Evolutionary conservation across 2,797 vertebrate genomes (phyloP), one percentile per base, ranked within the genome.

Genomic region (Acipenser ruthenus): DNA sequence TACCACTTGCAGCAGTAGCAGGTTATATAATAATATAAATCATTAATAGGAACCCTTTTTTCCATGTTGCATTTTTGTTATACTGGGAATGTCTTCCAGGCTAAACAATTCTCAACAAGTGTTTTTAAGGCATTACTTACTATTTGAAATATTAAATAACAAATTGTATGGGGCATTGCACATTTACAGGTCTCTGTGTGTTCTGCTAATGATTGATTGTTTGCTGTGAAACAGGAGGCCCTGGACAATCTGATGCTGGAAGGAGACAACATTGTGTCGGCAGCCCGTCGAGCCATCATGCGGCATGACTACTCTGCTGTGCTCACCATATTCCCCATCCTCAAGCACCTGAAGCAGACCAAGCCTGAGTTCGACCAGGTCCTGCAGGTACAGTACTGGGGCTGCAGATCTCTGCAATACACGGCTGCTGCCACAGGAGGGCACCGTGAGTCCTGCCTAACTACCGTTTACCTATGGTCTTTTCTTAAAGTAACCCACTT

Each of bases 241-340:
- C 73, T 98, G 76, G 96, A 99, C 73, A 95, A 93, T 79, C 86
- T 99, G 80, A 96, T 97, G 90, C 81, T 97, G 64, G 96, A 99
- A 70, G 96, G 96, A 0, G 96, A 99, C 75, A 95, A 93, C 82
- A 95, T 98, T 1, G 94, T 97, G 61, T 91, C 90, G 0, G 94
- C 94, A 0, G 95, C 96, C 11, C 90, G 95, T 9, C 85, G 94
- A 65, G 95, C 95, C 79, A 95, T 97, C 64, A 87, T 94, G 75
- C 87, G 95, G 0, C 96, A 97, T 0, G 96, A 99, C 83, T 99
- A 98, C 77, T 96, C 94, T 0, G 94, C 95, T 0, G 95, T 99
- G 53, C 91, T 98, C 78, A 94, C 93, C 1, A 94, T 99, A 82
- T 98, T 99, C 78, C 96, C 96, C 68, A 94, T 98, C 80, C 90